phyloP scores from a whole-genome alignment of 2,797 vertebrate species.

The Sternarchorhynchus goeldii region DNA sequence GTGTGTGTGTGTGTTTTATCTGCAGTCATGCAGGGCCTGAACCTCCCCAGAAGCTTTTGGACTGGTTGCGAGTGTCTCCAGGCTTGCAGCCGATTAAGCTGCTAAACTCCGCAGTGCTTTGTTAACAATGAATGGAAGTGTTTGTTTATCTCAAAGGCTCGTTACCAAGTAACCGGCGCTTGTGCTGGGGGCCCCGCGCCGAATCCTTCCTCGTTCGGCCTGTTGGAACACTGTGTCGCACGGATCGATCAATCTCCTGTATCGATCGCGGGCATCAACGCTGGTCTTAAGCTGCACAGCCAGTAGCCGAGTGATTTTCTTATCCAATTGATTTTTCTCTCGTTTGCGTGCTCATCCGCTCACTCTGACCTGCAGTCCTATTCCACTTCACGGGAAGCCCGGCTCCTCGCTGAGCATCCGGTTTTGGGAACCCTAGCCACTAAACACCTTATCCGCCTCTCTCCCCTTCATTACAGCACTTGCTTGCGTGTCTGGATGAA shows the following conservation, averaged over 20 bases:
- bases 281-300: slow-evolving; percentile 29
- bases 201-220: slow-evolving; percentile 25
- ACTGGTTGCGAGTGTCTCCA: slow-evolving; percentile 32
- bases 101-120: slow-evolving; percentile 30
- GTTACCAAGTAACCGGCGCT: slow-evolving; percentile 45
- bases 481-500: not conserved
- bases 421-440: slow-evolving; percentile 30
- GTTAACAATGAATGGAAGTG: slow-evolving; percentile 39
- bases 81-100: slow-evolving; percentile 39
- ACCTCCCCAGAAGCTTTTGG: slow-evolving; percentile 2
- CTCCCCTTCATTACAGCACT: not conserved
- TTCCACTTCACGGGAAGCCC: slow-evolving; percentile 10
- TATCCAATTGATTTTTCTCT: slow-evolving; percentile 28
- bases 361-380: slow-evolving; percentile 7
- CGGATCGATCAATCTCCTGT: slow-evolving; percentile 19
- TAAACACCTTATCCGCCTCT: slow-evolving; percentile 28
- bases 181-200: slow-evolving; percentile 3
- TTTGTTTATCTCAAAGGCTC: slow-evolving; percentile 49
- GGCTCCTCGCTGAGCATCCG: slow-evolving; percentile 12
- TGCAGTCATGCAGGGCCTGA: not conserved
- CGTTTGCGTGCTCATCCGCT: slow-evolving; percentile 3
- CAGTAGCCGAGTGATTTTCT: slow-evolving; percentile 32
- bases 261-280: slow-evolving; percentile 36
- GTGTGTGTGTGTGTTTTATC: slow-evolving; percentile 13
- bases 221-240: not conserved